phyloP scores from a whole-genome alignment of 2,888 invertebrate genomes.

The Melipona bicolor region DNA sequence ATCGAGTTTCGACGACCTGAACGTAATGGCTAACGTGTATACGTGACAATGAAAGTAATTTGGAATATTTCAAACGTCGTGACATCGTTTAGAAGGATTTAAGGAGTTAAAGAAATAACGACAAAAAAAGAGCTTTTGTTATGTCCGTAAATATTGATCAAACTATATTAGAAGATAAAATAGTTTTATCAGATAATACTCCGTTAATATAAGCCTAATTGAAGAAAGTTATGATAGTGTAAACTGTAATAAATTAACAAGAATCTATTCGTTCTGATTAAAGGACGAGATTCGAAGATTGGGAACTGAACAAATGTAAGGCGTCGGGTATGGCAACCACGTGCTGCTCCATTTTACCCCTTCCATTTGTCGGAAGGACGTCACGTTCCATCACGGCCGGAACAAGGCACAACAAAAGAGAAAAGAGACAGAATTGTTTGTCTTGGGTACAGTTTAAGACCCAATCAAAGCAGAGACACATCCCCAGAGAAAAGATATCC shows the following conservation, averaged over 20 bases:
- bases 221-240: neutral
- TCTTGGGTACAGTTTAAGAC: conserved; percentile 54
- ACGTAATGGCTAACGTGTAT: neutral
- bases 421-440: conserved; percentile 51
- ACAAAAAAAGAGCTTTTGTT: neutral
- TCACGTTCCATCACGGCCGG: conserved; percentile 30
- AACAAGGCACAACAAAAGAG: conserved; percentile 42
- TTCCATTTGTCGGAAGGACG: conserved; percentile 32
- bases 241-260: neutral
- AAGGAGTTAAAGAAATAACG: too few relatives aligned
- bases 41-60: neutral
- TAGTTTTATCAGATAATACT: too few relatives aligned
- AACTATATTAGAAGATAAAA: too few relatives aligned
- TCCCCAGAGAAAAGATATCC: conserved; percentile 49
- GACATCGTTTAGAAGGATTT: neutral
- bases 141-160: neutral
- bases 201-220: too few relatives aligned
- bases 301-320: neutral
- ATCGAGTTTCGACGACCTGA: conserved; percentile 27
- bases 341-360: conserved; percentile 62
- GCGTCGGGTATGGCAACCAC: conserved; percentile 60
- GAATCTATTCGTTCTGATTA: neutral
- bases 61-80: neutral
- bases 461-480: conserved; percentile 55
- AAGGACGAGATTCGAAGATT: conserved; percentile 9